A percentile compares a stretch with the other conserved stretches of the same genome.
These are phyloP conservation scores for Psilanteris sp. DNA, from an alignment of 1,140 invertebrate genomes.

Conservation along the genomic window DNA sequence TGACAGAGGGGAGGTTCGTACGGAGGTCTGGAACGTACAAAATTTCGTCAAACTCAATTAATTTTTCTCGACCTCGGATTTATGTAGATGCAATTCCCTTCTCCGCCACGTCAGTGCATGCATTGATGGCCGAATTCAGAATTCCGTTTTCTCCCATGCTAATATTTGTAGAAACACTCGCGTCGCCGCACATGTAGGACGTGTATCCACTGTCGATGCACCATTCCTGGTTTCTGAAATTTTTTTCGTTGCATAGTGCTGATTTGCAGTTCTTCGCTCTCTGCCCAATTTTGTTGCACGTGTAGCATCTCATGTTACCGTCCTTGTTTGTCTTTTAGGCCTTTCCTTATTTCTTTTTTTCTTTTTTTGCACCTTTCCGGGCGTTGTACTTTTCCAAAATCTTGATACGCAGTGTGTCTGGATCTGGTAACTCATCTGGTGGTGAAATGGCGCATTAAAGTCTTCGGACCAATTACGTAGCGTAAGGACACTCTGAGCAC, in stretches of 20 bases:
- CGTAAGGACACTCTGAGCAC: slow-evolving; percentile 22
- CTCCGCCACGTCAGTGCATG: not conserved
- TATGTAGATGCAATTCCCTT: not conserved
- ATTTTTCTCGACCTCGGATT: not conserved
- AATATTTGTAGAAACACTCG: not conserved
- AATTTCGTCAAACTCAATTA: not conserved
- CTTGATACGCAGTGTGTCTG: not conserved
- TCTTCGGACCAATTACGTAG: slow-evolving; percentile 58
- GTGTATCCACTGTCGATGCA: slow-evolving; percentile 17
- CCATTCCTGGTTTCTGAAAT: not conserved
- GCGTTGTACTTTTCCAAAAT: not conserved
- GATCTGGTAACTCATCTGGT: not conserved
- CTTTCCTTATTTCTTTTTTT: not conserved
- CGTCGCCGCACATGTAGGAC: slow-evolving; percentile 3
- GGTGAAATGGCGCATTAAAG: slow-evolving; percentile 27
- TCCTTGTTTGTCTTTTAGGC: not conserved
- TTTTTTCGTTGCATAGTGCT: too few species aligned
- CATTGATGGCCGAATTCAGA: slow-evolving; percentile 3
- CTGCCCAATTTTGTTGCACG: too few species aligned
- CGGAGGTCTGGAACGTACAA: slow-evolving; percentile 5
- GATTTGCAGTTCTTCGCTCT: too few species aligned
- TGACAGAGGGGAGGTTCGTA: not conserved
- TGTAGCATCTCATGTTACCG: too few species aligned
- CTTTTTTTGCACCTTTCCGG: not conserved
- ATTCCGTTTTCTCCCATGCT: not conserved